Conservation (phyloP, 2,797 vertebrate genomes). For the Hoplostethus mediterraneus region DNA sequence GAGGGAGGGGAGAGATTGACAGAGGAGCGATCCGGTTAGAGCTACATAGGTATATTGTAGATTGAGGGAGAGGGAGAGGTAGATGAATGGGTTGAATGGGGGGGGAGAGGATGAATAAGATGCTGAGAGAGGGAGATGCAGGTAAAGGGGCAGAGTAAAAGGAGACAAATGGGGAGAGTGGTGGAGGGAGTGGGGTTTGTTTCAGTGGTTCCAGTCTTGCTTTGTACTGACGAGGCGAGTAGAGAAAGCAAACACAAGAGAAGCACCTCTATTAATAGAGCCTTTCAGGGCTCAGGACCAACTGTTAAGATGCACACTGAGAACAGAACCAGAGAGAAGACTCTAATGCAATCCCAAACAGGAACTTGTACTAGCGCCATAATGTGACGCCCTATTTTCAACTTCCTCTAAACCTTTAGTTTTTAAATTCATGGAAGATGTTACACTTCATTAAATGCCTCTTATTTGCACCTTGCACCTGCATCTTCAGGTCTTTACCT, state of each 20-base stretch:
- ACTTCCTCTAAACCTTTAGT: conserved; percentile 22
- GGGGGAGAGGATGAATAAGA: neutral
- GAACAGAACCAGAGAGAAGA: neutral
- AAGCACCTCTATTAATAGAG: conserved; percentile 79
- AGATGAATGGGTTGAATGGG: conserved; percentile 3
- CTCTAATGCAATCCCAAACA: conserved; percentile 39
- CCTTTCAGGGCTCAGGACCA: conserved; percentile 63
- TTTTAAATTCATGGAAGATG: conserved; percentile 23
- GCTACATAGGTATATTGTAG: conserved; percentile 19
- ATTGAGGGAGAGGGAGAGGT: conserved; percentile 27
- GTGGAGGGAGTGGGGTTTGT: conserved; percentile 11
- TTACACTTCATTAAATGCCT: neutral
- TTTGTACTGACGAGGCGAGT: conserved; percentile 41
- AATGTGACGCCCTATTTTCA: conserved; percentile 4
- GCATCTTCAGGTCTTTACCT: neutral
- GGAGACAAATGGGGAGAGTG: conserved; percentile 1
- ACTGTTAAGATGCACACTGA: conserved; percentile 38
- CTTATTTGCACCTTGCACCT: neutral
- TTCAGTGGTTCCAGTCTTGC: conserved; percentile 35
- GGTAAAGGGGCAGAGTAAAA: neutral
- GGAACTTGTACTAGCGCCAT: conserved; percentile 1
- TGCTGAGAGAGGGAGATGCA: conserved; percentile 1
- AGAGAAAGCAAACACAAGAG: conserved; percentile 55
- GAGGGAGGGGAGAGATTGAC: conserved; percentile 8
- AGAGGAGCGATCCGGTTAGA: conserved; percentile 27